Conservation (phyloP, 2,888 invertebrate species). For the Tetropium fuscum region DNA sequence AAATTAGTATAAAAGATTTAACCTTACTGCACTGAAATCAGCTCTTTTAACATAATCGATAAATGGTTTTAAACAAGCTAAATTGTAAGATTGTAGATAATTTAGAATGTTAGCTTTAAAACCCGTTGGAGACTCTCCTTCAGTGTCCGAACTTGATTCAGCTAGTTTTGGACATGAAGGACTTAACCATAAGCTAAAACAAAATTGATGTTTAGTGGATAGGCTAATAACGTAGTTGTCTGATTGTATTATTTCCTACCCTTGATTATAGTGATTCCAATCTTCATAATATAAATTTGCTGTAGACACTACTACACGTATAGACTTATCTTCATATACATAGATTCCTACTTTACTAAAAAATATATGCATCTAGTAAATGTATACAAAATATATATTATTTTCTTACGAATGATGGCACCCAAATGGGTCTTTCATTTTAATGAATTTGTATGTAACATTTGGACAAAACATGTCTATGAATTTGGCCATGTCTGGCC, state of each 20-base stretch:
- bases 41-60: constrained; percentile 78
- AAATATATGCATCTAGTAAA: too few relatives aligned
- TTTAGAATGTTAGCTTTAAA: constrained; percentile 84
- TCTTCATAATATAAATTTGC: constrained; percentile 93
- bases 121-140: constrained; percentile 85
- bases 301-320: constrained; percentile 89
- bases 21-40: constrained; percentile 89
- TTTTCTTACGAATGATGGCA: constrained; percentile 86
- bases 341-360: constrained; percentile 89
- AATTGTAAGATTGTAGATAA: constrained; percentile 82
- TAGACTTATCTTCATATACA: constrained; percentile 82
- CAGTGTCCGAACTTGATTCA: constrained; percentile 66
- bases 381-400: not conserved
- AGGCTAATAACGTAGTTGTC: not conserved
- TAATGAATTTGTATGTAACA: constrained; percentile 75
- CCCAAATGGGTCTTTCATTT: constrained; percentile 83
- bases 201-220: too few relatives aligned
- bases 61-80: constrained; percentile 78
- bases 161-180: constrained; percentile 79
- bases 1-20: too few relatives aligned
- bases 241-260: constrained; percentile 70
- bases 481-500: constrained; percentile 64
- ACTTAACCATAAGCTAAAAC: constrained; percentile 86
- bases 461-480: constrained; percentile 71
- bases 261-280: constrained; percentile 96